These are phyloP conservation scores for Meteorus cinctellus DNA, from an alignment of 2,888 invertebrate species.

Conservation along the genomic window DNA sequence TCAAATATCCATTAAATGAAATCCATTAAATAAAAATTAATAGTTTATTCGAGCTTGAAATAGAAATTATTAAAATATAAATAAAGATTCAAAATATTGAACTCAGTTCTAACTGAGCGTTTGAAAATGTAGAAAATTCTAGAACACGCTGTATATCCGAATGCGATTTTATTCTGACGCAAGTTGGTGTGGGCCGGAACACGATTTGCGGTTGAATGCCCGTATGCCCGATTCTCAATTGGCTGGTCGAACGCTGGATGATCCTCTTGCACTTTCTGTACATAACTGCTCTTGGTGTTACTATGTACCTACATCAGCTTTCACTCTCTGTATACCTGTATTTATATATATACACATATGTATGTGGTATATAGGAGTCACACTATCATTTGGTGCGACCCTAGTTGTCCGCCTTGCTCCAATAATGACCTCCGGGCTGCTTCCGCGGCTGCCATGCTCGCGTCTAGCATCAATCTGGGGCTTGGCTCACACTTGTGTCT, in stretches of 20 bases:
- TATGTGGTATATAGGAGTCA: neutral
- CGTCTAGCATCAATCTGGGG: constrained; percentile 48
- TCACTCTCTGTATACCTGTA: constrained; percentile 33
- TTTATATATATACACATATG: neutral
- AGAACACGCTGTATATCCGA: constrained; percentile 14
- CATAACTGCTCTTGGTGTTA: constrained; percentile 11
- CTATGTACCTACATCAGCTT: neutral
- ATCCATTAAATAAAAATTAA: too few species aligned
- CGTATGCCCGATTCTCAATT: constrained; percentile 69
- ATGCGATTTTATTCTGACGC: constrained; percentile 66
- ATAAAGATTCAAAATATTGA: too few species aligned
- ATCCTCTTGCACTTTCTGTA: constrained; percentile 42
- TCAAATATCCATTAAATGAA: too few species aligned
- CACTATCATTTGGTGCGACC: constrained; percentile 5
- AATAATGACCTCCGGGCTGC: constrained; percentile 20
- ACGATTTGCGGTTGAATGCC: constrained; percentile 71
- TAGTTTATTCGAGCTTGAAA: too few species aligned
- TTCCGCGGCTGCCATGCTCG: constrained; percentile 33
- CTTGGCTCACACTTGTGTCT: constrained; percentile 12
- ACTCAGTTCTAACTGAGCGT: too few species aligned
- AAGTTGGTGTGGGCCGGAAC: constrained; percentile 62
- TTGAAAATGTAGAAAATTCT: too few species aligned
- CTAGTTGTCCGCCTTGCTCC: constrained; percentile 15
- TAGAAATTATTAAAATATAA: too few species aligned
- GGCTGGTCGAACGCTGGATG: constrained; percentile 62